Evolutionary conservation across 1,140 invertebrate genomes (phyloP).

Genomic region (Sinonovacula constricta): DNA sequence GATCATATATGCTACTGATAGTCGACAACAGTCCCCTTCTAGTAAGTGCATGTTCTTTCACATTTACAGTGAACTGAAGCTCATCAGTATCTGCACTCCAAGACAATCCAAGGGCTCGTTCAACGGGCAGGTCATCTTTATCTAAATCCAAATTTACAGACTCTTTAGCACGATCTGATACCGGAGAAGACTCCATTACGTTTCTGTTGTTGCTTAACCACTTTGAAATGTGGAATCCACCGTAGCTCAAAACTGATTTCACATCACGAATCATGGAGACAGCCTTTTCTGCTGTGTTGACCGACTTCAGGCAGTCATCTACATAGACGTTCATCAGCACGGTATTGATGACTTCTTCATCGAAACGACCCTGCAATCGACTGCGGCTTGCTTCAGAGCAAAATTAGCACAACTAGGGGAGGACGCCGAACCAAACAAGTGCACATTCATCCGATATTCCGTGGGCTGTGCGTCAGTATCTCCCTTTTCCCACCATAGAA

Average conservation of each 20-base stretch:
- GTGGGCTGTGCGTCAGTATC: background rate
- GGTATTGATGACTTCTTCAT: background rate
- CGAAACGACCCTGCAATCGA: conserved; percentile 8
- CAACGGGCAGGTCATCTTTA: conserved; percentile 11
- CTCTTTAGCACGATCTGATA: conserved; percentile 32
- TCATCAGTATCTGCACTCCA: conserved; percentile 50
- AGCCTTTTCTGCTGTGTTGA: conserved; percentile 12
- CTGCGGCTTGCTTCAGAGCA: conserved; percentile 1
- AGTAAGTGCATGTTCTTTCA: conserved; percentile 38
- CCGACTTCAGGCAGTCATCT: conserved; percentile 30
- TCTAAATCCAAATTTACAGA: conserved; percentile 30
- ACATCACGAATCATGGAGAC: conserved; percentile 27
- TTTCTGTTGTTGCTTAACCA: conserved; percentile 21
- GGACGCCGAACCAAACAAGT: conserved; percentile 35
- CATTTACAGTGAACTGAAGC: conserved; percentile 28
- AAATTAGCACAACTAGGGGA: conserved; percentile 29
- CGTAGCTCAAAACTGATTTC: background rate
- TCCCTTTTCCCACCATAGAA: conserved; percentile 22
- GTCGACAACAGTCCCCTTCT: conserved; percentile 35
- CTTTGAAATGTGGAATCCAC: conserved; percentile 41
- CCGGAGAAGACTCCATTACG: conserved; percentile 33
- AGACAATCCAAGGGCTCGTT: conserved; percentile 43
- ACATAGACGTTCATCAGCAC: conserved; percentile 44
- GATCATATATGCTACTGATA: conserved; percentile 19
- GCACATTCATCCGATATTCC: conserved; percentile 49